These are phyloP conservation scores for Micropoecilia bifurca DNA, from an alignment of 2,797 vertebrate genomes.

Conservation along the genomic window DNA sequence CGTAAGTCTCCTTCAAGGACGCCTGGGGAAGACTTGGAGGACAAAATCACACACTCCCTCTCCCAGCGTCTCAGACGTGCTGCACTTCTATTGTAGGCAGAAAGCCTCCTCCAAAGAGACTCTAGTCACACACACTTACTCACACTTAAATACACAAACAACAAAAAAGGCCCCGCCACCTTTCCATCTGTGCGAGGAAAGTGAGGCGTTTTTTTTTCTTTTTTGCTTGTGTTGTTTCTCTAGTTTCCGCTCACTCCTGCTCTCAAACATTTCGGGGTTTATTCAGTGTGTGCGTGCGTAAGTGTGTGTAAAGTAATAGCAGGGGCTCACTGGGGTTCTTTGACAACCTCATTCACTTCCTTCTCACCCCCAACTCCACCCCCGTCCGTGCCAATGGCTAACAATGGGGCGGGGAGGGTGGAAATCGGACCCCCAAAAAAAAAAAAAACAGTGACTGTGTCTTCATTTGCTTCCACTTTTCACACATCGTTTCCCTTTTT, in stretches of 20 bases:
- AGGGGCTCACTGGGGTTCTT: conserved; percentile 66
- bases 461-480: conserved; percentile 84
- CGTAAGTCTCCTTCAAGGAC: conserved; percentile 80
- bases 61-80: conserved; percentile 70
- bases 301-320: conserved; percentile 27
- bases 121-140: conserved; percentile 50
- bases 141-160: conserved; percentile 61
- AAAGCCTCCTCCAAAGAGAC: conserved; percentile 73
- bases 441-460: conserved; percentile 69
- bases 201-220: conserved; percentile 26
- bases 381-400: conserved; percentile 52
- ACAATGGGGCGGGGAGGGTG: conserved; percentile 72
- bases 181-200: conserved; percentile 60
- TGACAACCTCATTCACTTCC: conserved; percentile 75
- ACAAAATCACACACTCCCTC: conserved; percentile 78
- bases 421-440: conserved; percentile 52
- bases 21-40: conserved; percentile 79
- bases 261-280: conserved; percentile 70
- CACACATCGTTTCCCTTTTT: conserved; percentile 77
- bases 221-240: conserved; percentile 60
- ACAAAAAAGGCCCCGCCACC: conserved; percentile 61
- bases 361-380: conserved; percentile 40
- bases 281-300: conserved; percentile 32
- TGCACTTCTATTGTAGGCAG: conserved; percentile 76
- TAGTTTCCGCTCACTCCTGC: conserved; percentile 50